Percentiles rank a stretch among this genome's conserved stretches.
Evolutionary conservation across 2,888 invertebrate genomes (phyloP).

Genomic region (Tipula vernalis): DNA sequence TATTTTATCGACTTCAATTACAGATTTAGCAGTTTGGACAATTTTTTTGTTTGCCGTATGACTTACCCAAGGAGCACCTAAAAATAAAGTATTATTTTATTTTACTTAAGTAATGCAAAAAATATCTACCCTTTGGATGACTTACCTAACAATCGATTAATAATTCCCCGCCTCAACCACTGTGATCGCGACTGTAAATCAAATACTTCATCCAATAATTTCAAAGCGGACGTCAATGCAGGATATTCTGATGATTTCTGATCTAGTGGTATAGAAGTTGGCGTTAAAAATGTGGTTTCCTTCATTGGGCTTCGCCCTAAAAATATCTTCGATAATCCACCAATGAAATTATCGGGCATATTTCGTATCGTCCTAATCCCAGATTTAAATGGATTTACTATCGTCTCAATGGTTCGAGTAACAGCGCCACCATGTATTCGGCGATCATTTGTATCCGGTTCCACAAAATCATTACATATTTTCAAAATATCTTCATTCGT

Average conservation of each 20-base stretch:
- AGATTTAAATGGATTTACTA: slow-evolving; percentile 49
- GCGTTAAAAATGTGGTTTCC: slow-evolving; percentile 17
- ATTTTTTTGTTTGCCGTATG: slow-evolving; percentile 73
- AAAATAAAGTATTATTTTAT: not conserved
- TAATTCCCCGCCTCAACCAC: slow-evolving; percentile 65
- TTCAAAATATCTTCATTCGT: slow-evolving; percentile 36
- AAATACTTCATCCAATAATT: slow-evolving; percentile 76
- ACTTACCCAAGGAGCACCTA: slow-evolving; percentile 40
- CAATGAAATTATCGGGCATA: slow-evolving; percentile 60
- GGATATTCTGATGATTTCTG: slow-evolving; percentile 47
- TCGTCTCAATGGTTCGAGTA: slow-evolving; percentile 40
- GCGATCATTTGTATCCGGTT: slow-evolving; percentile 56
- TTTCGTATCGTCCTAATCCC: slow-evolving; percentile 64
- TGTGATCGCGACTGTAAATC: slow-evolving; percentile 69
- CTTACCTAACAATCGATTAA: slow-evolving; percentile 44
- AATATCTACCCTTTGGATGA: not conserved
- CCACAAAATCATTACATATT: slow-evolving; percentile 48
- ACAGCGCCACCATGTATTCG: slow-evolving; percentile 46
- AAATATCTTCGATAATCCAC: slow-evolving; percentile 49
- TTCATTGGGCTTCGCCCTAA: slow-evolving; percentile 36
- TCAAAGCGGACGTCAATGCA: slow-evolving; percentile 63
- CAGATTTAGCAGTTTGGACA: slow-evolving; percentile 61
- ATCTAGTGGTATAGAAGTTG: slow-evolving; percentile 17
- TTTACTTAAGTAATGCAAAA: not conserved
- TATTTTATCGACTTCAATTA: slow-evolving; percentile 67